Percentiles rank a stretch among this genome's conserved stretches.
Conservation (phyloP, 2,888 invertebrate genomes). For the Argyresthia albistria region DNA sequence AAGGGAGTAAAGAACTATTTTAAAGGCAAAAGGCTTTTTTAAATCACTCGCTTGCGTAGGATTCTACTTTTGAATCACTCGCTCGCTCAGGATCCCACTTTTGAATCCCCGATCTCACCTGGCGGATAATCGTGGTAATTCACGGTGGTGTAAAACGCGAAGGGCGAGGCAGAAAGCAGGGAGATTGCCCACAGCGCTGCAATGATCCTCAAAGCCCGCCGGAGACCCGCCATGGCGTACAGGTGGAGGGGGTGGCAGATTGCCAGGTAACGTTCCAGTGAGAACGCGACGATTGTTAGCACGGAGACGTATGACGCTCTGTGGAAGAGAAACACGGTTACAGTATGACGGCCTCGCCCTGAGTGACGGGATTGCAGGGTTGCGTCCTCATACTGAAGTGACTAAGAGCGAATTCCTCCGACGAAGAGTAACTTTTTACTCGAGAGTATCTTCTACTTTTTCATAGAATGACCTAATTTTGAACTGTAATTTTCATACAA, state of each 20-base stretch:
- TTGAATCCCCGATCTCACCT: conserved; percentile 37
- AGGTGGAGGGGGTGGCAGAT: conserved; percentile 91
- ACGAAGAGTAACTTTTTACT: too few species aligned
- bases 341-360: background rate
- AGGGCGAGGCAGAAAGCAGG: conserved; percentile 82
- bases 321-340: conserved; percentile 15
- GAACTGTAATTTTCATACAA: too few species aligned
- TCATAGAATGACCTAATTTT: too few species aligned
- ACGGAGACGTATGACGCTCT: conserved; percentile 93
- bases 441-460: too few species aligned
- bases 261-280: conserved; percentile 90
- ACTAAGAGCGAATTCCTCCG: too few species aligned
- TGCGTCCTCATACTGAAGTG: too few species aligned
- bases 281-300: conserved; percentile 92
- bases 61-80: too few species aligned
- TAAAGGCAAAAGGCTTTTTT: too few species aligned
- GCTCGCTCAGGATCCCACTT: too few species aligned
- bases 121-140: conserved; percentile 82
- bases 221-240: conserved; percentile 86
- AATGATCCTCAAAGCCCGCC: conserved; percentile 86
- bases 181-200: conserved; percentile 83
- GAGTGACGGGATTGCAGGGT: too few species aligned
- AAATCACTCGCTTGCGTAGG: too few species aligned
- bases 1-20: too few species aligned
- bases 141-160: conserved; percentile 81